phyloP scores from a whole-genome alignment of 2,888 invertebrate species.

The Neuroscelio doddi region DNA sequence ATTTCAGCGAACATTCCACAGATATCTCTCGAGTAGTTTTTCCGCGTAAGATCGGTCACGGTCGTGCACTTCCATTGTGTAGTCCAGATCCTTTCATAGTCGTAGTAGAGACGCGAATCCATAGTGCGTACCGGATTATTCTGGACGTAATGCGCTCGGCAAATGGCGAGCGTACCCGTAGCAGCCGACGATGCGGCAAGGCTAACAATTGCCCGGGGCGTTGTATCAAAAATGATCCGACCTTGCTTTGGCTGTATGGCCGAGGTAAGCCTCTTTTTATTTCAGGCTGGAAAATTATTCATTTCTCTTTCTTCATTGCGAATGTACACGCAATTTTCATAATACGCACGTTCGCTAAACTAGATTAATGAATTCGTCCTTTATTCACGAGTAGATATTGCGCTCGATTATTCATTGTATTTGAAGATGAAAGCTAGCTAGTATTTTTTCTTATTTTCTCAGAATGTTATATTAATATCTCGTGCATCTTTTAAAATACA shows the following conservation, averaged over 20 bases:
- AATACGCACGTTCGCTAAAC: neutral
- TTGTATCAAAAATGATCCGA: constrained; percentile 29
- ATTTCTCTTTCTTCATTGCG: no score
- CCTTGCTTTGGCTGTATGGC: constrained; percentile 19
- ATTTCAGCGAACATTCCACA: no score
- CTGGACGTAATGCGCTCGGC: constrained; percentile 29
- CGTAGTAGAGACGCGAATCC: constrained; percentile 11
- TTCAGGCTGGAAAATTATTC: constrained; percentile 2
- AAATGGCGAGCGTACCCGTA: constrained; percentile 27
- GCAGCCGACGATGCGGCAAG: constrained; percentile 30
- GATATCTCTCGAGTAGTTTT: no score
- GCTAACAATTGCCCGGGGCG: constrained; percentile 33
- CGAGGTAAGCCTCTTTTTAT: neutral
- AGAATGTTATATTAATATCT: no score
- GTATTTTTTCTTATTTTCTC: no score
- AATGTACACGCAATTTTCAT: constrained; percentile 3
- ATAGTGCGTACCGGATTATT: constrained; percentile 28
- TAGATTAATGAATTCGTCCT: neutral
- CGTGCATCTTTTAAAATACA: no score
- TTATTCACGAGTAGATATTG: constrained; percentile 2
- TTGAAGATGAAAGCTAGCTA: no score
- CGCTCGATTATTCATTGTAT: neutral
- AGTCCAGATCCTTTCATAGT: no score
- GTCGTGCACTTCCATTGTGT: constrained; percentile 29
- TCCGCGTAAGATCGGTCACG: constrained; percentile 22